Conservation (phyloP, 2,797 vertebrate species). For the Artibeus jamaicensis region DNA sequence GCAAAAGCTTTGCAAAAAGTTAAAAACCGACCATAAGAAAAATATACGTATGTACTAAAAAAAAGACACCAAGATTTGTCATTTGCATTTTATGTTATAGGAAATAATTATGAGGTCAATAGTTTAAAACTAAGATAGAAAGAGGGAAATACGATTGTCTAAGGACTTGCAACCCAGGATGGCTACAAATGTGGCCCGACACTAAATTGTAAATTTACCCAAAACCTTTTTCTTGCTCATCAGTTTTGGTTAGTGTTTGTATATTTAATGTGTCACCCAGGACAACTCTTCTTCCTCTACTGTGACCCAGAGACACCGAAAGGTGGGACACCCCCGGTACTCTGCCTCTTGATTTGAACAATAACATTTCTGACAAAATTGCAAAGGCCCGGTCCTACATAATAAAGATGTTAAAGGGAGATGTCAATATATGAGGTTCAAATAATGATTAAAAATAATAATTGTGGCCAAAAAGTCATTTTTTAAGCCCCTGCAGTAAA, state of each 20-base stretch:
- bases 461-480: conserved; percentile 31
- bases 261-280: no score
- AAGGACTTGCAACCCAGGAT: no score
- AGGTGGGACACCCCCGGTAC: no score
- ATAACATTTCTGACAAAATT: neutral
- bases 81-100: neutral
- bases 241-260: no score
- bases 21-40: neutral
- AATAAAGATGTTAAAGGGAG: conserved; percentile 43
- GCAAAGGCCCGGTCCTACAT: conserved; percentile 1
- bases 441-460: conserved; percentile 61
- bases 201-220: no score
- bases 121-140: neutral
- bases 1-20: neutral
- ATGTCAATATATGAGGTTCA: conserved; percentile 34
- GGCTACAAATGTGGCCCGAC: no score
- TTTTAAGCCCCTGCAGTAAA: conserved; percentile 61
- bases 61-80: conserved; percentile 6
- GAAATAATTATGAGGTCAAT: neutral
- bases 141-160: neutral
- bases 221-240: no score
- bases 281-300: no score
- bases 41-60: conserved; percentile 4
- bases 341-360: neutral
- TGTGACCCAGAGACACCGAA: no score